These are phyloP conservation scores for Poeciliopsis paucimaculata DNA, from an alignment of 2,797 vertebrate genomes.

Conservation along the genomic window DNA sequence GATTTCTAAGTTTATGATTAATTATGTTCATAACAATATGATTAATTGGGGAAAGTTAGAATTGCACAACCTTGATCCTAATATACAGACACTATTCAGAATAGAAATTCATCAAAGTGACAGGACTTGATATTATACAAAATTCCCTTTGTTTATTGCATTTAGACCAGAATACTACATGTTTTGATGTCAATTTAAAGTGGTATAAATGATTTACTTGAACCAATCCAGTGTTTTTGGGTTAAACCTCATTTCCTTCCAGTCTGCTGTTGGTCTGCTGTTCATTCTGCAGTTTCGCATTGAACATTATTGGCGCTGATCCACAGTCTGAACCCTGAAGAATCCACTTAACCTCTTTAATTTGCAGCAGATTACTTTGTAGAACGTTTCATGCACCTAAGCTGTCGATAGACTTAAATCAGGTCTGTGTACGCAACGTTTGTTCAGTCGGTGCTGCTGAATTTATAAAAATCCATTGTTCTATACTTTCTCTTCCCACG, in stretches of 20 bases:
- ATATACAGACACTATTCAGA: background rate
- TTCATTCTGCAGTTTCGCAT: background rate
- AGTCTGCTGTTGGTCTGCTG: too few species aligned
- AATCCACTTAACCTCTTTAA: background rate
- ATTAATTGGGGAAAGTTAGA: background rate
- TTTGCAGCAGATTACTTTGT: background rate
- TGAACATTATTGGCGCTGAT: background rate
- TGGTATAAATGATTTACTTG: background rate
- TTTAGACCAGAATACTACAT: background rate
- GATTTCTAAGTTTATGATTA: background rate
- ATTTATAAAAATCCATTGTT: constrained; percentile 16
- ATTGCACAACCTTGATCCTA: background rate
- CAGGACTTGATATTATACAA: background rate
- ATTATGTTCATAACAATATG: background rate
- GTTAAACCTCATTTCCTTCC: background rate
- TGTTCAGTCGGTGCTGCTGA: background rate
- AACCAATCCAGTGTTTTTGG: background rate
- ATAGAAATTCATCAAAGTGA: background rate
- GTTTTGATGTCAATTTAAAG: background rate
- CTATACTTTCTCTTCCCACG: constrained; percentile 31
- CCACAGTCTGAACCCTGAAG: background rate
- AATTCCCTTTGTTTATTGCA: background rate
- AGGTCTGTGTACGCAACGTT: background rate
- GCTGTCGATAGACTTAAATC: background rate
- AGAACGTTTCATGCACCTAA: background rate